Conservation (phyloP, 2,888 invertebrate species). For the Scrobipalpa atriplicella region DNA sequence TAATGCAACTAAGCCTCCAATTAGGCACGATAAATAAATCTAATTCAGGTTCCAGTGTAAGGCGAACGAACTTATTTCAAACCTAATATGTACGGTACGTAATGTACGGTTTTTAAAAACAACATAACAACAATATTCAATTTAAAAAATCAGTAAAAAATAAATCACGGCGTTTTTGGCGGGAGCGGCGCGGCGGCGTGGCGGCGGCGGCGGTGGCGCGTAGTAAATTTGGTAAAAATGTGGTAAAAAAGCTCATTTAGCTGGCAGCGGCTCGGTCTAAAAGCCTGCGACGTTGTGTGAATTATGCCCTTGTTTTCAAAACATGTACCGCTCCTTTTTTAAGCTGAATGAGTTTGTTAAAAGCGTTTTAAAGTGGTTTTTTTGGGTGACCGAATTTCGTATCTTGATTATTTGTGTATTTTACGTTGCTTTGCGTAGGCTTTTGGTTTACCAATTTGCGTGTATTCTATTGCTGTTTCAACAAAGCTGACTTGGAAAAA, state of each 20-base stretch:
- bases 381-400: too few species aligned
- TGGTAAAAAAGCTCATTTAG: constrained; percentile 30
- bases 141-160: background rate
- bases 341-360: constrained; percentile 4
- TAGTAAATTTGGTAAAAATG: constrained; percentile 27
- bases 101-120: too few species aligned
- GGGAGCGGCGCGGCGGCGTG: background rate
- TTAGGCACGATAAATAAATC: too few species aligned
- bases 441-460: too few species aligned
- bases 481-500: too few species aligned
- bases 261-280: constrained; percentile 22
- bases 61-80: too few species aligned
- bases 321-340: background rate
- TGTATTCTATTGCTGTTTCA: too few species aligned
- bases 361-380: background rate
- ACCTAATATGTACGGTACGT: too few species aligned
- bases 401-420: background rate
- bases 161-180: constrained; percentile 11
- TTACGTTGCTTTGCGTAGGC: background rate
- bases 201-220: background rate
- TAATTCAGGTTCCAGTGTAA: too few species aligned
- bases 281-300: constrained; percentile 31
- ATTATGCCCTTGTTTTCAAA: constrained; percentile 23
- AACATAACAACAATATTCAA: background rate
- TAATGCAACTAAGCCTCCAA: too few species aligned